These are phyloP conservation scores for Pelodiscus sinensis DNA, from an alignment of 2,113 vertebrate species.

Conservation along the genomic window DNA sequence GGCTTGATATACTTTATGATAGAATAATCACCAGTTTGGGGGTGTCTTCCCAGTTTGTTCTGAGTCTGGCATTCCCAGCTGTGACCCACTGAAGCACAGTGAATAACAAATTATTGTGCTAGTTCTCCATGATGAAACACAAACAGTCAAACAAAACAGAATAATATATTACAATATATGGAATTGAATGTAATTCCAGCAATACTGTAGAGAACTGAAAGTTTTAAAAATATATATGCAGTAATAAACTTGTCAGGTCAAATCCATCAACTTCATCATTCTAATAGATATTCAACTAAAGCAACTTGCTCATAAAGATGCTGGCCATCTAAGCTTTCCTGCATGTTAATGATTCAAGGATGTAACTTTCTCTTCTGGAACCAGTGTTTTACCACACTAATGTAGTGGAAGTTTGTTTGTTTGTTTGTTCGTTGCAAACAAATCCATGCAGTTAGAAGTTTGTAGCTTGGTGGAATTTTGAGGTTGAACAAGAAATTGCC, in stretches of 20 bases:
- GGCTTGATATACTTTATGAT: no score
- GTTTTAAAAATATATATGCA: not conserved
- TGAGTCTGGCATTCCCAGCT: no score
- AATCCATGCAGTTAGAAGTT: not conserved
- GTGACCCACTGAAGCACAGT: no score
- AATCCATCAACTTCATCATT: not conserved
- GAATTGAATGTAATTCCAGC: not conserved
- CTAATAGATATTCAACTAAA: not conserved
- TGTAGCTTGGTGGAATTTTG: not conserved
- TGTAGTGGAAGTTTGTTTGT: not conserved
- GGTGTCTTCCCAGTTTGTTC: no score
- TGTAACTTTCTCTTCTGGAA: not conserved
- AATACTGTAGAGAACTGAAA: not conserved
- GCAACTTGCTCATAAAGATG: not conserved
- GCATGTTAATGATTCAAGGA: not conserved
- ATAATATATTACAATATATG: not conserved
- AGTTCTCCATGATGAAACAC: not conserved
- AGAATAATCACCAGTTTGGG: no score
- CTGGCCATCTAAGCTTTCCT: not conserved
- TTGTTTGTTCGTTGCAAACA: not conserved
- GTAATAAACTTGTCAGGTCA: not conserved
- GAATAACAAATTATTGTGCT: not conserved
- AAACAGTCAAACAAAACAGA: not conserved
- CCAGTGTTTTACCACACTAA: not conserved
- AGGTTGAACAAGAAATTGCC: not conserved